Evolutionary conservation across 1,140 invertebrate species (phyloP).

Genomic region (Doryteuthis pealeii): DNA sequence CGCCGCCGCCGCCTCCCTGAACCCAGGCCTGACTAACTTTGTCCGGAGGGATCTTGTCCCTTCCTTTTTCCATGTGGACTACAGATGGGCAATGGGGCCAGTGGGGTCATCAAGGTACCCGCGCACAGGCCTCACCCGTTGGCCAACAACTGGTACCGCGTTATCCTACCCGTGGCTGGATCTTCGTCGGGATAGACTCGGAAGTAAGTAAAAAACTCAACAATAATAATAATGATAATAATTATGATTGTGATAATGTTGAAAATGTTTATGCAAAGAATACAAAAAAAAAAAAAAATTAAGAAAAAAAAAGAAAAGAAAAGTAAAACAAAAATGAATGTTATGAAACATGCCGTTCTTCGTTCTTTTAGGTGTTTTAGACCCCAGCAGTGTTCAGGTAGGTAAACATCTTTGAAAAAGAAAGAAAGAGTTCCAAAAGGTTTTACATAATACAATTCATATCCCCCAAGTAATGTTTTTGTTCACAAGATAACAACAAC

Average conservation of each 20-base stretch:
- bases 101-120: not conserved
- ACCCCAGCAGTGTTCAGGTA: too few species aligned
- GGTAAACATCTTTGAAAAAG: too few species aligned
- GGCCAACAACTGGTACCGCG: not conserved
- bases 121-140: not conserved
- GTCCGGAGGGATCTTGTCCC: not conserved
- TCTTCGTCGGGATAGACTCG: constrained; percentile 1
- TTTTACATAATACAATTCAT: too few species aligned
- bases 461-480: too few species aligned
- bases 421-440: too few species aligned
- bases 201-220: not conserved
- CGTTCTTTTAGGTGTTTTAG: too few species aligned
- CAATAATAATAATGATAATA: not conserved
- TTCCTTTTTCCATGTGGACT: constrained; percentile 5
- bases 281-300: too few species aligned
- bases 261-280: too few species aligned
- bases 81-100: not conserved
- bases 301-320: too few species aligned
- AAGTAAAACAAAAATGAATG: too few species aligned
- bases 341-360: too few species aligned
- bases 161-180: constrained; percentile 3
- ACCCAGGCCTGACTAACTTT: not conserved
- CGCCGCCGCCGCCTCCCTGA: not conserved
- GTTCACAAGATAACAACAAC: too few species aligned
- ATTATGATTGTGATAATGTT: not conserved